phyloP scores from a whole-genome alignment of 92 coral and sea anemone genomes.

The Porites lobata region DNA sequence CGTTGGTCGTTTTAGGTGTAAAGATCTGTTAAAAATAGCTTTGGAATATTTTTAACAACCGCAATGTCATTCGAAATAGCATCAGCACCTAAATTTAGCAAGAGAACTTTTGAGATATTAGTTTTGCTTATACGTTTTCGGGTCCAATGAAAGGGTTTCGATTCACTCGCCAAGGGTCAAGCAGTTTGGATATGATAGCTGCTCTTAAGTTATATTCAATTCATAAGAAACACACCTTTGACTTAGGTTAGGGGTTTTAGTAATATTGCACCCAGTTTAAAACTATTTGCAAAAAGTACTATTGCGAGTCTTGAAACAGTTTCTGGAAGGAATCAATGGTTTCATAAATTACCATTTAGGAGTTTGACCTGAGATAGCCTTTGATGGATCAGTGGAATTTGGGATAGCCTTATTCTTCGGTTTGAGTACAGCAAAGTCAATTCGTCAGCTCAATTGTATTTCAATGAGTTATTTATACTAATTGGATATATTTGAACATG shows the following conservation, averaged over 20 bases:
- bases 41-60: constrained; percentile 40
- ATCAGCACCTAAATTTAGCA: constrained; percentile 47
- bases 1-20: background rate
- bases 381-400: no score
- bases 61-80: constrained; percentile 11
- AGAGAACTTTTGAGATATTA: constrained; percentile 19
- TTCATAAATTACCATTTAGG: no score
- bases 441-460: no score
- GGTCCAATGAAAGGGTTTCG: constrained; percentile 12
- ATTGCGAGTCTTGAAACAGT: no score
- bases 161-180: constrained; percentile 34
- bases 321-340: no score
- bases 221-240: background rate
- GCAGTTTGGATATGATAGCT: constrained; percentile 18
- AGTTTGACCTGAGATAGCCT: no score
- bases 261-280: background rate
- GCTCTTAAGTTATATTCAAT: background rate
- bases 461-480: no score
- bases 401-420: no score
- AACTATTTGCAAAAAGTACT: background rate
- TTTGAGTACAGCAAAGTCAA: no score
- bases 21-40: constrained; percentile 39
- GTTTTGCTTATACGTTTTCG: constrained; percentile 22
- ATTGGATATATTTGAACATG: no score
- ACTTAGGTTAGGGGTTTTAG: background rate